Evolutionary conservation across 2,797 vertebrate species (phyloP).

Genomic region (Platalea minor): DNA sequence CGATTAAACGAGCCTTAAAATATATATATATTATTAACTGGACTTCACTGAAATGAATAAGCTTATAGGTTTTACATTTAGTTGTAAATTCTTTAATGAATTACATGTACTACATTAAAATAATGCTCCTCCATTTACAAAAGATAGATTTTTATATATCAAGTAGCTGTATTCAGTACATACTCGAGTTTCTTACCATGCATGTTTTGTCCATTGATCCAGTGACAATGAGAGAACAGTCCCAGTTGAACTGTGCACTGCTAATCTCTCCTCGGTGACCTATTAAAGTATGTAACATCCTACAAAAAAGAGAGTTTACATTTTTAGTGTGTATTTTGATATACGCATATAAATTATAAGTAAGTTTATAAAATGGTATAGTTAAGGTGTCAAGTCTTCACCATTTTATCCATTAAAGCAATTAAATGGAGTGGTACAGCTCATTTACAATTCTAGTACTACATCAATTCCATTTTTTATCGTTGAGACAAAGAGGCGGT

Average conservation of each 20-base stretch:
- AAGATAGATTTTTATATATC: background rate
- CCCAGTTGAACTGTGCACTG: conserved; percentile 92
- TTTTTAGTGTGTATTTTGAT: background rate
- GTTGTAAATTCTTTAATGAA: background rate
- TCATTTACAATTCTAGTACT: background rate
- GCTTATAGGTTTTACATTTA: background rate
- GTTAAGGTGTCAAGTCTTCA: conserved; percentile 9
- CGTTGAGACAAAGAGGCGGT: background rate
- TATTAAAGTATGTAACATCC: conserved; percentile 81
- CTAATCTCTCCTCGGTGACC: conserved; percentile 91
- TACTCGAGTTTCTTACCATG: conserved; percentile 78
- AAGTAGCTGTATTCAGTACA: background rate
- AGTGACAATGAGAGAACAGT: conserved; percentile 87
- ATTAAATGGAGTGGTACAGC: background rate
- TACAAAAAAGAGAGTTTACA: conserved; percentile 39
- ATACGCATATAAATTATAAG: background rate
- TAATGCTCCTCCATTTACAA: background rate
- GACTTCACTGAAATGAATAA: background rate
- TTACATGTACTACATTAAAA: background rate
- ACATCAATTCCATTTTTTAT: background rate
- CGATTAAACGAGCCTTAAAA: background rate
- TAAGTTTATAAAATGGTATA: background rate
- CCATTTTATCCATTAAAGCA: background rate
- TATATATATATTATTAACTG: background rate
- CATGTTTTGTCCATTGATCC: conserved; percentile 93